Conservation (phyloP, 2,888 invertebrate genomes). For the Leptura quadrifasciata region DNA sequence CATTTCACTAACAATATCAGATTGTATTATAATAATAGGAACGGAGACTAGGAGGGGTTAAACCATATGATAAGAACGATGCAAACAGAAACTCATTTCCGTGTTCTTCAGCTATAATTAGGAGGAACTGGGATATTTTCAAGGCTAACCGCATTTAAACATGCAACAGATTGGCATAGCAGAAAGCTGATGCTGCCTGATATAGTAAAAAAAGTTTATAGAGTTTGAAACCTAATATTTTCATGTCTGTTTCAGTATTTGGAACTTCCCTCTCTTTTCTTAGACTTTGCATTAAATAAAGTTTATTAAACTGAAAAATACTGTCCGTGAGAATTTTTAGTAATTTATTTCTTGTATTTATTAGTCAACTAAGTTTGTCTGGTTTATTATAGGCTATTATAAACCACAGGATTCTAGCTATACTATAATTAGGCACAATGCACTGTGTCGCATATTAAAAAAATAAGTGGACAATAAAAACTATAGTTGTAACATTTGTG, state of each 20-base stretch:
- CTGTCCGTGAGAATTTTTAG: not conserved
- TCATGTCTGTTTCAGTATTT: conserved; percentile 15
- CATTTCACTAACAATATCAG: not conserved
- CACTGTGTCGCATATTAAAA: no score
- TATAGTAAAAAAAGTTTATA: conserved; percentile 39
- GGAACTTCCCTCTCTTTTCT: conserved; percentile 27
- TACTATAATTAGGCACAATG: no score
- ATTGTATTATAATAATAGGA: not conserved
- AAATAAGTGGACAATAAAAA: no score
- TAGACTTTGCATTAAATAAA: not conserved
- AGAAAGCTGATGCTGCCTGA: conserved; percentile 41
- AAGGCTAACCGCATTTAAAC: conserved; percentile 59
- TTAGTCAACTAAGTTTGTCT: no score
- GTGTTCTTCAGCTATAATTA: conserved; percentile 44
- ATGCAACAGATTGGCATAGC: conserved; percentile 45
- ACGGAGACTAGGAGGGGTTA: not conserved
- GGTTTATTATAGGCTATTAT: no score
- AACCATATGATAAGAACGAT: conserved; percentile 8
- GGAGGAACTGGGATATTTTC: conserved; percentile 52
- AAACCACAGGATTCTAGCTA: no score
- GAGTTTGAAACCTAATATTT: conserved; percentile 38
- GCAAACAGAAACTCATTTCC: conserved; percentile 30
- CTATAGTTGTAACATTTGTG: no score
- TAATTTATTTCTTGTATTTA: not conserved
- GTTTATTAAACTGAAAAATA: not conserved